phyloP scores from a whole-genome alignment of 1,140 invertebrate species.

The Triops longicaudatus region DNA sequence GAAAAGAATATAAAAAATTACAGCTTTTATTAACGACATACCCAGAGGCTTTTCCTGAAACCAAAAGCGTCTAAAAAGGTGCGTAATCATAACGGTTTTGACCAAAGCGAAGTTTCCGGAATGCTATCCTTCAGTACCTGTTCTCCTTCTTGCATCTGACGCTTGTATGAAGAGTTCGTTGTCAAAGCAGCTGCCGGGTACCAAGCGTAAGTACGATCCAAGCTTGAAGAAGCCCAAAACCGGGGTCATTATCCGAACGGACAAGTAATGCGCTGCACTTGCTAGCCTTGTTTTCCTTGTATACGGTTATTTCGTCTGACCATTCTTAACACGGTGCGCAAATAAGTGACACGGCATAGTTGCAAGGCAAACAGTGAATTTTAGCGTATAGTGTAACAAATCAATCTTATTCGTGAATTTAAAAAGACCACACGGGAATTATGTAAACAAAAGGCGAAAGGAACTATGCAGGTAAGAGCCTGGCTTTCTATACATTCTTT shows the following conservation, averaged over 20 bases:
- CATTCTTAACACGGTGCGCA: not conserved
- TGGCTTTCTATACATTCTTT: not conserved
- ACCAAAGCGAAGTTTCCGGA: not conserved
- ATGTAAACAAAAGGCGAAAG: not conserved
- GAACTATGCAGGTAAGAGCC: not conserved
- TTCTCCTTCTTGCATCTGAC: not conserved
- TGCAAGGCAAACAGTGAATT: not conserved
- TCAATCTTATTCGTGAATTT: too few relatives aligned
- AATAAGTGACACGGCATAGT: not conserved
- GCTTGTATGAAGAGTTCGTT: not conserved
- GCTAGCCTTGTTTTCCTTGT: not conserved
- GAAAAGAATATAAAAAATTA: too few relatives aligned
- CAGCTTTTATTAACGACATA: not conserved
- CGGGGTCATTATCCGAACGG: constrained; percentile 10
- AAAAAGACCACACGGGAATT: not conserved
- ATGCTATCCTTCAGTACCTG: not conserved
- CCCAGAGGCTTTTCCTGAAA: not conserved
- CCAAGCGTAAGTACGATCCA: not conserved
- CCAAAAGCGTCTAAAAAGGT: not conserved
- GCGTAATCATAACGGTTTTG: not conserved
- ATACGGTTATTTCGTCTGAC: too few relatives aligned
- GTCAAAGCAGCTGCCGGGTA: not conserved
- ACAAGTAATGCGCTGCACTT: not conserved
- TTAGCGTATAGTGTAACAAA: not conserved
- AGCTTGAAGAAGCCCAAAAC: not conserved